Evolutionary conservation across 1,140 invertebrate species (phyloP), one percentile per base, ranked within the genome.

Genomic region (Ylistrum balloti): DNA sequence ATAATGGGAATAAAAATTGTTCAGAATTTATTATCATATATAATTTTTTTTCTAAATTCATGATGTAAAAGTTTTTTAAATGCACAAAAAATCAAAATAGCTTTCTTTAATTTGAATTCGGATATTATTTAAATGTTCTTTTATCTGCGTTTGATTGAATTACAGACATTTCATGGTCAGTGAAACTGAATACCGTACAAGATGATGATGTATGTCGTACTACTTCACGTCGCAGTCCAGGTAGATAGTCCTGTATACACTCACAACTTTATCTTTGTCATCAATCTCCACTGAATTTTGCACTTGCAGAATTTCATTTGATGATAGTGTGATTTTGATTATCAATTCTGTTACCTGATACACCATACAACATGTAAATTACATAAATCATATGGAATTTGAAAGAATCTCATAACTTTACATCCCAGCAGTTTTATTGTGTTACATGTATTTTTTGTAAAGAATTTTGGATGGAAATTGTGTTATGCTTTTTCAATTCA

Each of bases 141-240:
- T 74, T 74, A 74, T 74, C 15, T 74, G 56, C 28, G 56, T 74
- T 74, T 74, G 56, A n/a, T 74, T 74, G 56, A 74, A 74, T 74
- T 74, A 74, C n/a, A 74, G 56, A 74, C 56, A 74, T 74, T 74
- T 74, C 56, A 74, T 28, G 56, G 56, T 74, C 56, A 74, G 22
- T 28, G 56, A 28, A n/a, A n/a, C 1, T 74, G 56, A 74, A 74
- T 74, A 74, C 20, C 35, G 1, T 5, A 0, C n/a, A 9, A n/a
- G 9, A n/a, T 74, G 56, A 74, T 74, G 56, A 74, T 28, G 17
- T n/a, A 74, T n/a, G n/a, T 74, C 17, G 56, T n/a, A n/a, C 7
- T 28, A 74, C 56, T 74, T 28, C n/a, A 74, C 28, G n/a, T 74
- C 22, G n/a, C 56, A 7, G 56, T 74, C 56, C 9, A n/a, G 5